Base-by-base conservation (phyloP, 2,113 vertebrate genomes). In the Pterocles gutturalis region DNA sequence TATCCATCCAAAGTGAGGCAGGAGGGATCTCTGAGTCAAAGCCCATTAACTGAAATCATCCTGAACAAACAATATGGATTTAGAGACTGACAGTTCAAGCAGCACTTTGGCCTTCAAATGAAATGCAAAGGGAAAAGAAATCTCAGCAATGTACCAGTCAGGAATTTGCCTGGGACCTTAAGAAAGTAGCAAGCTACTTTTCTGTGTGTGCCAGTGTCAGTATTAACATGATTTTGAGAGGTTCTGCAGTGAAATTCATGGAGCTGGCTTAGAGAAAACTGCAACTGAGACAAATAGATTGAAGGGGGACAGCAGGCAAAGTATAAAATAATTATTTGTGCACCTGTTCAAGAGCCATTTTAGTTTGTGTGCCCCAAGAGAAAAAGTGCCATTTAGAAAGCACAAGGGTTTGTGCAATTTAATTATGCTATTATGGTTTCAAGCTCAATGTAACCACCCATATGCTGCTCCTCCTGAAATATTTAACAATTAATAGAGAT, bases 401-500 rank as follows among this genome's bases (percentile, higher is more conserved):
- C 81, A 69, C 17, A 0, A 89, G 77, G 45, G 8, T 82, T 89
- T 92, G 38, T 69, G 62, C 36, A 65, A 82, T 87, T 83, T 84
- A 92, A 90, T 69, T 62, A 65, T 51, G 64, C 11, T 70, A 21
- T 84, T 91, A 3, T 34, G 31, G 73, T 58, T 93, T 54, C 87
- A 67, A 66, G 73, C 41, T 89, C 57, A 85, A 22, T 17, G 53
- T 22, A 71, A 93, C 43, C 28, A 72, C 17, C 86, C 89, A 31
- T 43, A 65, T 89, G 92, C 69, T 66, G 62, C 83, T 92, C 14
- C 61, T 92, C 58, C 87, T 97, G 70, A 91, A 97, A 95, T 94
- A 97, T 95, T 97, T 83, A 95, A 82, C 41, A 66, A 77, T 73
- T 93, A 89, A 72, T 80, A 87, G 49, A 95, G 65, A 83, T 82